Base-by-base conservation (phyloP, 2,888 invertebrate genomes). In the Eulithis testata region DNA sequence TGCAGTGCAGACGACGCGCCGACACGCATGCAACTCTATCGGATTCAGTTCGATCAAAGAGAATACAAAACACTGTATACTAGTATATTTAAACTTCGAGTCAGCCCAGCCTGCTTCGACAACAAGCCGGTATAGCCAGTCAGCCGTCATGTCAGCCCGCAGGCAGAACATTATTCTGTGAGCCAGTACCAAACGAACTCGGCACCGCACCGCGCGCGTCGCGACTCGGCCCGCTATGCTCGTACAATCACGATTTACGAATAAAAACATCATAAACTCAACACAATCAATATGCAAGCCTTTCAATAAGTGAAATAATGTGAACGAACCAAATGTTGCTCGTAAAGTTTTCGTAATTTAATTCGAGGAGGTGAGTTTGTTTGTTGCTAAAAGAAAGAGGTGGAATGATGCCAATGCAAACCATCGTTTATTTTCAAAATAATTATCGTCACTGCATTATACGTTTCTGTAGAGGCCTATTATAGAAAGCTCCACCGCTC, bases 351-450 rank as follows among this genome's bases (percentile, higher is more conserved):
- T 61, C 61, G 53, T 65, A 50, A 72, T 75, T 71, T 72, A 68
- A 73, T 80, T 79, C 79, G 71, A 72, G 74, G 76, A 65, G 79
- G 81, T 82, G 74, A 82, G 82, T 83, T 81, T 80, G 79, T 80
- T 79, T 81, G 79, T 79, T 79, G 74, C 79, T 77, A 72, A 69
- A 76, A 70, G 70, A 76, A 71, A 65, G 66, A 65, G 63, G 60
- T 76, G 71, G 73, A 76, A 76, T 78, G 77, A 75, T 72, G 74
- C 69, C 71, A 68, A 72, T 69, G 60, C 57, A 71, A 76, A 63
- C 70, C 69, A 62, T 67, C 63, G 67, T 70, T 50, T 61, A 77
- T 78, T 79, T 76, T 74, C 74, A 77, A 81, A 82, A 78, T 77
- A 77, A 73, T n/a, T 65, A 62, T 70, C 65, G 66, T 69, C 65